phyloP scores from a whole-genome alignment of 2,113 vertebrate species.

The Microcebus ravelobensis region DNA sequence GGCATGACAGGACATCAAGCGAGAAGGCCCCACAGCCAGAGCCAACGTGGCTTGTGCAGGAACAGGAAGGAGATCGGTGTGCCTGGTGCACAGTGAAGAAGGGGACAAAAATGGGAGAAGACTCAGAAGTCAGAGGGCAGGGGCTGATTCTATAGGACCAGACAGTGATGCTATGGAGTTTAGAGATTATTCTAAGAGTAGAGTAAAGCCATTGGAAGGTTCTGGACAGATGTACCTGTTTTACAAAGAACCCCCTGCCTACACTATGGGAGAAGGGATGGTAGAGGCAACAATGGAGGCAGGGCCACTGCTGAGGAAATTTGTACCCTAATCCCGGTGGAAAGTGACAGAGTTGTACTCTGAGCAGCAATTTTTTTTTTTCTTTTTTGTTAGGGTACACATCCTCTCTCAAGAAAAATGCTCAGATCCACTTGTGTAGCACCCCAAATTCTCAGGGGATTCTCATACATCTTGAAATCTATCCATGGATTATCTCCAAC shows the following conservation, averaged over 20 bases:
- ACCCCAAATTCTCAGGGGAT: neutral
- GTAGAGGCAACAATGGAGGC: neutral
- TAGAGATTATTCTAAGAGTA: neutral
- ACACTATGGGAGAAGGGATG: neutral
- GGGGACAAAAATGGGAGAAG: neutral
- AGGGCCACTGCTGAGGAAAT: neutral
- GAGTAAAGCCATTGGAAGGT: neutral
- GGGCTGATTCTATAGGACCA: neutral
- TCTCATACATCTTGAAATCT: neutral
- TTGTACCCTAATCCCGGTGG: neutral
- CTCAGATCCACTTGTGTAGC: neutral
- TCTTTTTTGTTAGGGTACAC: neutral
- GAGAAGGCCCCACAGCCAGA: neutral
- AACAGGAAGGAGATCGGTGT: neutral
- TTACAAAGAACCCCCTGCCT: neutral
- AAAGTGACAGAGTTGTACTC: neutral
- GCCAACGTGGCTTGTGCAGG: neutral
- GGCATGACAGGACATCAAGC: fast-evolving
- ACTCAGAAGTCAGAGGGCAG: neutral
- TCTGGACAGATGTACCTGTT: neutral
- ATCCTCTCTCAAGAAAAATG: neutral
- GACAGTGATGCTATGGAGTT: neutral
- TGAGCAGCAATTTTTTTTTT: neutral
- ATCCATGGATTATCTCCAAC: neutral
- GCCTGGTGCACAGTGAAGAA: neutral